A percentile compares a stretch with the other conserved stretches of the same genome.
These are phyloP conservation scores for Anabas testudineus DNA, from an alignment of 2,797 vertebrate species.

Conservation along the genomic window DNA sequence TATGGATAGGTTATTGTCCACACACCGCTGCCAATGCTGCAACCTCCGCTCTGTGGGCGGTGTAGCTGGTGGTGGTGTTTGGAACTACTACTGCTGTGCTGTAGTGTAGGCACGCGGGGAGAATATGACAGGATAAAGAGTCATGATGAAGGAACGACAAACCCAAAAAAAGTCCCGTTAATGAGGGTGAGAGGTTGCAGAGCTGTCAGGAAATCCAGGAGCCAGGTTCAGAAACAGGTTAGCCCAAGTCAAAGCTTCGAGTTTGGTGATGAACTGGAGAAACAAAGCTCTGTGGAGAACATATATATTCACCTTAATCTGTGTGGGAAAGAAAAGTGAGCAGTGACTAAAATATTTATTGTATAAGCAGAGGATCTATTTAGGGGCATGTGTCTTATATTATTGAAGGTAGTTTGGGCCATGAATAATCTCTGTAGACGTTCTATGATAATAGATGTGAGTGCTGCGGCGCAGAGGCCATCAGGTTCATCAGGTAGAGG, in stretches of 20 bases:
- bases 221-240: constrained; percentile 54
- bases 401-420: constrained; percentile 38
- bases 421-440: constrained; percentile 55
- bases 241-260: constrained; percentile 28
- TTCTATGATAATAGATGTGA: constrained; percentile 63
- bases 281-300: constrained; percentile 20
- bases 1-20: constrained; percentile 72
- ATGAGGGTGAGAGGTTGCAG: constrained; percentile 45
- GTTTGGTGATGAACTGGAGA: constrained; percentile 18
- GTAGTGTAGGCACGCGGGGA: constrained; percentile 37
- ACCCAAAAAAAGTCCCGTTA: constrained; percentile 31
- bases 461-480: constrained; percentile 47
- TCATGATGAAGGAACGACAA: constrained; percentile 41
- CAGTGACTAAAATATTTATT: constrained; percentile 39
- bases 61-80: constrained; percentile 63
- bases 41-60: constrained; percentile 75
- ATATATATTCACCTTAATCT: constrained; percentile 34
- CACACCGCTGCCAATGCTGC: constrained; percentile 62
- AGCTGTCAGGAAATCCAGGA: constrained; percentile 42
- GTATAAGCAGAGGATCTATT: constrained; percentile 47
- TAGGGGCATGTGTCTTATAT: constrained; percentile 39
- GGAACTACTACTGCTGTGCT: constrained; percentile 56
- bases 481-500: constrained; percentile 70
- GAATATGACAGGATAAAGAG: constrained; percentile 26
- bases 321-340: constrained; percentile 17